Evolutionary conservation across 2,113 vertebrate species (phyloP).

Genomic region (Onychostoma macrolepis): DNA sequence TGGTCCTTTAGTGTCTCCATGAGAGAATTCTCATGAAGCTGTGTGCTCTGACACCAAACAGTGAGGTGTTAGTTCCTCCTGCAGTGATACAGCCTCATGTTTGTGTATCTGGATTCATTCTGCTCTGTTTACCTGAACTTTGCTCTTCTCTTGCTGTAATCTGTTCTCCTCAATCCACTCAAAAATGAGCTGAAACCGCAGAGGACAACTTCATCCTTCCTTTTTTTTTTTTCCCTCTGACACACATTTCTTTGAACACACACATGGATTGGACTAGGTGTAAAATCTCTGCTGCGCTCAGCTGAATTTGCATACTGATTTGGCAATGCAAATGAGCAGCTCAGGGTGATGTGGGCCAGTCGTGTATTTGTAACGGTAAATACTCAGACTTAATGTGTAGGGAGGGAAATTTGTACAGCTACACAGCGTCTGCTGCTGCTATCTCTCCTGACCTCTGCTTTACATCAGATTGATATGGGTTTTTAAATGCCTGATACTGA

Average conservation of each 20-base stretch:
- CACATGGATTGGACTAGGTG: slow-evolving; percentile 12
- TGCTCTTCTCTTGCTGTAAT: slow-evolving; percentile 33
- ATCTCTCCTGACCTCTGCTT: slow-evolving; percentile 15
- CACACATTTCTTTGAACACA: neutral
- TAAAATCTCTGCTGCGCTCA: slow-evolving; percentile 33
- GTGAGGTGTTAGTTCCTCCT: slow-evolving; percentile 31
- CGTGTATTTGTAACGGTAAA: slow-evolving; percentile 20
- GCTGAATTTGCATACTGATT: slow-evolving; percentile 47
- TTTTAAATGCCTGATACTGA: neutral
- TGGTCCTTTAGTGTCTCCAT: slow-evolving; percentile 2
- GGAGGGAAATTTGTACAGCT: slow-evolving; percentile 7
- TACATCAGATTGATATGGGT: neutral
- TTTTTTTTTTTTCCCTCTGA: neutral
- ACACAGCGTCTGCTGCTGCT: neutral
- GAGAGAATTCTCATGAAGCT: slow-evolving; percentile 42
- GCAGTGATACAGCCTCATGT: slow-evolving; percentile 54
- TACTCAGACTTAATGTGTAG: neutral
- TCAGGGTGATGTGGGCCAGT: neutral
- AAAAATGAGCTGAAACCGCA: neutral
- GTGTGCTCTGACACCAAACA: slow-evolving; percentile 47
- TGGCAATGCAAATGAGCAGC: slow-evolving; percentile 42
- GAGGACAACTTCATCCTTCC: neutral
- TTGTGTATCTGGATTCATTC: slow-evolving; percentile 53
- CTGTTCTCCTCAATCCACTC: slow-evolving; percentile 14
- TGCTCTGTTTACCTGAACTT: slow-evolving; percentile 54